A percentile compares a stretch with the other conserved stretches of the same genome.
Conservation (phyloP, 2,888 invertebrate genomes). For the Nebria brevicollis region DNA sequence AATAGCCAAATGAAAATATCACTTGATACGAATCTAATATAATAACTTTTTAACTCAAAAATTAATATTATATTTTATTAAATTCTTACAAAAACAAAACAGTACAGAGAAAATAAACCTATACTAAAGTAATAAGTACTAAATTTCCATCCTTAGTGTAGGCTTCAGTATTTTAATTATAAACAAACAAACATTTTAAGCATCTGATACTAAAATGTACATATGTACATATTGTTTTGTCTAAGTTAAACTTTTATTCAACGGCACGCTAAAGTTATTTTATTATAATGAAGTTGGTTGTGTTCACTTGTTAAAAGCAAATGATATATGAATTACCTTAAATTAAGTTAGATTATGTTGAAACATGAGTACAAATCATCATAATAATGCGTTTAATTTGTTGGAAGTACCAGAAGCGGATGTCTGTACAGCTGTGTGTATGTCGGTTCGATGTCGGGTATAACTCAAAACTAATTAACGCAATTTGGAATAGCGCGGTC, state of each 20-base stretch:
- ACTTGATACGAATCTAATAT: too few species aligned
- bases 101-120: too few species aligned
- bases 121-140: too few species aligned
- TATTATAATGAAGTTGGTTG: not conserved
- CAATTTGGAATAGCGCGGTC: not conserved
- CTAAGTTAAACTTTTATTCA: not conserved
- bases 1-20: too few species aligned
- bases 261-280: not conserved
- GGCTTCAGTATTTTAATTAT: too few species aligned
- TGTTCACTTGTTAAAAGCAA: not conserved
- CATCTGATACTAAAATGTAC: too few species aligned
- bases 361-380: not conserved
- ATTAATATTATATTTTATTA: too few species aligned
- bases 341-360: not conserved
- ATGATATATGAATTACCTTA: not conserved
- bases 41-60: too few species aligned
- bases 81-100: too few species aligned
- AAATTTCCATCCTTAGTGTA: too few species aligned
- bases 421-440: not conserved
- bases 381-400: not conserved
- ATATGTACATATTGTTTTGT: too few species aligned
- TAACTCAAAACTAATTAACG: conserved; percentile 1
- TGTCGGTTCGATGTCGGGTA: not conserved
- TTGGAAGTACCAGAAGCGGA: not conserved
- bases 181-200: too few species aligned